Conservation (phyloP, 2,797 vertebrate genomes). For the Platalea minor region DNA sequence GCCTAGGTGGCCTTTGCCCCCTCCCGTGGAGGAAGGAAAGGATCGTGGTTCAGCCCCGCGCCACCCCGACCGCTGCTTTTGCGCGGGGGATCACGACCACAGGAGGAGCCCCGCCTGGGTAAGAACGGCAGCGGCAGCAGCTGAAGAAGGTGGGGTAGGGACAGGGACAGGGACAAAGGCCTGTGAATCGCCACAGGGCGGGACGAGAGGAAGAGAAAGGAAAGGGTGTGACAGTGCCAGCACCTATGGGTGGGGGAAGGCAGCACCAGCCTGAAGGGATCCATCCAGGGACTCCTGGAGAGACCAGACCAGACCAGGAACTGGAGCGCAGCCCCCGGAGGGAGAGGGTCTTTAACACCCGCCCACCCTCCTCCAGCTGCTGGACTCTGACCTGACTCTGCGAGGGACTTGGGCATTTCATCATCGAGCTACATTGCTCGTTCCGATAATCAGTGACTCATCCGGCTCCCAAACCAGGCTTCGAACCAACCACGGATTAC, state of each 20-base stretch:
- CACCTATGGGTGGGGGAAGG: fast-evolving
- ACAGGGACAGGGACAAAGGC: background rate
- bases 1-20: background rate
- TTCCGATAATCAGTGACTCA: background rate
- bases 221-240: background rate
- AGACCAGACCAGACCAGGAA: background rate
- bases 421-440: fast-evolving
- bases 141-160: background rate
- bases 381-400: background rate
- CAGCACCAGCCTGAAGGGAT: background rate
- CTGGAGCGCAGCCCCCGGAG: fast-evolving
- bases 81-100: fast-evolving
- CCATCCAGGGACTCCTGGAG: background rate
- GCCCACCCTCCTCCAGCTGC: background rate
- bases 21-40: background rate
- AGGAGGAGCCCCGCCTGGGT: background rate
- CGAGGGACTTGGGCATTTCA: background rate
- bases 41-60: background rate
- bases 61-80: background rate
- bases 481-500: background rate
- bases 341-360: background rate
- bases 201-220: background rate
- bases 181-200: fast-evolving
- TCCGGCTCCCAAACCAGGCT: background rate
- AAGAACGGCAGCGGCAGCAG: background rate